A percentile compares a stretch with the other conserved stretches of the same genome.
Conservation (phyloP, 1,140 invertebrate genomes). For the Tyrophagus putrescentiae region DNA sequence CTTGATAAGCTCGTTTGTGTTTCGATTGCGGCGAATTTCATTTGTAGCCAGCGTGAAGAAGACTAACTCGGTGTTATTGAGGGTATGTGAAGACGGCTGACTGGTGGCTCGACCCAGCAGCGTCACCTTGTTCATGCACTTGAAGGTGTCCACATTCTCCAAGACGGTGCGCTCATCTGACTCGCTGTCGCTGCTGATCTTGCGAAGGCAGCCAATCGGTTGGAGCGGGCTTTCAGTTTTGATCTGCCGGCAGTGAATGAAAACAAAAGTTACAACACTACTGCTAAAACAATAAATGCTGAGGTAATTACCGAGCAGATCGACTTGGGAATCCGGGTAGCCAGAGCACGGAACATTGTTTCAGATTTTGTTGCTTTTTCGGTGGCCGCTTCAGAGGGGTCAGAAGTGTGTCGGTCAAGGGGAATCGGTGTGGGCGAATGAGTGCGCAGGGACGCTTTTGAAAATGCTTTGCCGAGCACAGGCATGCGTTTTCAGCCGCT, state of each 20-base stretch:
- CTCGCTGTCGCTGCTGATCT: neutral
- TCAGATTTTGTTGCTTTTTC: too few relatives aligned
- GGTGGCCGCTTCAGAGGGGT: too few relatives aligned
- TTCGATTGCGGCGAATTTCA: slow-evolving; percentile 15
- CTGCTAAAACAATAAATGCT: too few relatives aligned
- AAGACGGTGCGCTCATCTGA: neutral
- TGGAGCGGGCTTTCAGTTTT: neutral
- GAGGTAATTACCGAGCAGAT: neutral
- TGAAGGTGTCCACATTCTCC: slow-evolving; percentile 9
- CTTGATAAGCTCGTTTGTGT: neutral
- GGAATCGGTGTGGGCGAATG: too few relatives aligned
- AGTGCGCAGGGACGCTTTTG: too few relatives aligned
- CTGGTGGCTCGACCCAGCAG: neutral
- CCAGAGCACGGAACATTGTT: neutral
- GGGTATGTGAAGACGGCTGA: neutral
- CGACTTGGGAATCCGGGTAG: neutral
- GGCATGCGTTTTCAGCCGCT: too few relatives aligned
- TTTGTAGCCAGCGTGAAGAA: slow-evolving; percentile 6
- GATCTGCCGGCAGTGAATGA: too few relatives aligned
- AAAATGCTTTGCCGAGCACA: too few relatives aligned
- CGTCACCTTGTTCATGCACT: slow-evolving; percentile 8
- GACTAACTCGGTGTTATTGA: neutral
- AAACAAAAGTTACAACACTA: too few relatives aligned
- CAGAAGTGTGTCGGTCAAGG: too few relatives aligned
- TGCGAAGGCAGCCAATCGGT: neutral